Evolutionary conservation across 2,888 invertebrate genomes (phyloP), one percentile per base, ranked within the genome.

Genomic region (Ectemnius lituratus): DNA sequence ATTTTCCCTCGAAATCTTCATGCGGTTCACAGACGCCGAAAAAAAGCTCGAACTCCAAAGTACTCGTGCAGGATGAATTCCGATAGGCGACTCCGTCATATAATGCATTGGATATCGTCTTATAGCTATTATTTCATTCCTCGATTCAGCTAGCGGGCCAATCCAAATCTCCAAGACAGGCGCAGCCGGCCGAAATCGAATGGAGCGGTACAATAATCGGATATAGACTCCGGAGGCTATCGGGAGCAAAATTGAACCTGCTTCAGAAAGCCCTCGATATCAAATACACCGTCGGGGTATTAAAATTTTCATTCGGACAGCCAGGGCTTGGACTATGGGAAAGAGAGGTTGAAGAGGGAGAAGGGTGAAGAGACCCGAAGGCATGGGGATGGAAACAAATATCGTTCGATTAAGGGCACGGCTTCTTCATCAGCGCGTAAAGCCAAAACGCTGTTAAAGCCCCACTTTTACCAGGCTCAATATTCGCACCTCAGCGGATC

Each of bases 1-100:
- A n/a, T 16, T 23, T 82, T 85, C 82, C 80, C 85, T 80, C 83
- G 75, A 84, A 83, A 84, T 78, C 84, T 84, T 81, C 85, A 79
- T 79, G 37, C 37, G 37, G 37, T 11, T 67, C 73, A 46, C 52
- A 62, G 65, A 18, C 27, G 37, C 0, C 1, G 37, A 37, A 77
- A 75, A 79, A 74, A 60, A 52, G n/a, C 69, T 37, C 56, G 67
- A 57, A 67, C 64, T 67, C 47, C 66, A 67, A 72, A 27, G 73
- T 71, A 65, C 79, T 70, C 66, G 75, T 59, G 59, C 67, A 23
- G 28, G 67, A 37, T 65, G 65, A 28, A 46, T 37, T 37, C 11
- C 37, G 37, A 37, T 69, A 60, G 75, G 63, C 47, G 58, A 81
- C 71, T 72, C 67, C 28, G 58, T 14, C 23, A 16, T 63, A 49